Evolutionary conservation across 2,888 invertebrate species (phyloP).

Genomic region (Acleris emargana): DNA sequence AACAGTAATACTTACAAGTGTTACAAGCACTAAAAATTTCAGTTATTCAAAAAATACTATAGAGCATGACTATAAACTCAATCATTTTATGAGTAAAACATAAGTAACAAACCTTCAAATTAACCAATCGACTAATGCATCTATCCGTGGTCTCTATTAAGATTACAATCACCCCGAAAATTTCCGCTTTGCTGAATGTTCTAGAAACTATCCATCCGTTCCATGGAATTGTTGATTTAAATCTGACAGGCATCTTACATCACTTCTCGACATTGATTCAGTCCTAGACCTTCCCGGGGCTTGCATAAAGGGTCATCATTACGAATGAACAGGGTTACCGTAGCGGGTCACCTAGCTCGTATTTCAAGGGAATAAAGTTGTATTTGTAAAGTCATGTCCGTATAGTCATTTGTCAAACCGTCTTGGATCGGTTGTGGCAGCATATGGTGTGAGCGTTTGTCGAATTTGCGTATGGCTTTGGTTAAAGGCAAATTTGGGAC

Average conservation of each 20-base stretch:
- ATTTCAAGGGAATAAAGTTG: neutral
- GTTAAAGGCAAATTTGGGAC: neutral
- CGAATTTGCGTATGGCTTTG: conserved; percentile 15
- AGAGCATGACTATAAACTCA: too few species aligned
- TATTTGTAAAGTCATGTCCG: neutral
- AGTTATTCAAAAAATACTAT: too few species aligned
- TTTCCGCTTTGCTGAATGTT: conserved; percentile 13
- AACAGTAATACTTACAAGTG: too few species aligned
- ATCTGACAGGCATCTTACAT: conserved; percentile 35
- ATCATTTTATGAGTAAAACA: too few species aligned
- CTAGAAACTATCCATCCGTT: conserved; percentile 19
- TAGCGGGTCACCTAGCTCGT: neutral
- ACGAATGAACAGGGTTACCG: conserved; percentile 6
- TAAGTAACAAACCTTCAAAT: neutral
- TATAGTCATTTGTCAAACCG: conserved; percentile 8
- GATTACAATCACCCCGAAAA: conserved; percentile 17
- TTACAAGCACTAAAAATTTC: too few species aligned
- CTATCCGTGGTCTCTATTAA: neutral
- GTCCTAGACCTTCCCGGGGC: conserved; percentile 25
- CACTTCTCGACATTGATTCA: conserved; percentile 34
- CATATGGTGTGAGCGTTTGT: conserved; percentile 28
- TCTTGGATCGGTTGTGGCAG: conserved; percentile 14
- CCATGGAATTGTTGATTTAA: conserved; percentile 34
- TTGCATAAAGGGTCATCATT: conserved; percentile 39
- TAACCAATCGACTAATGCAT: neutral